Conservation (phyloP, 2,113 vertebrate species). For the Cyanoderma ruficeps region DNA sequence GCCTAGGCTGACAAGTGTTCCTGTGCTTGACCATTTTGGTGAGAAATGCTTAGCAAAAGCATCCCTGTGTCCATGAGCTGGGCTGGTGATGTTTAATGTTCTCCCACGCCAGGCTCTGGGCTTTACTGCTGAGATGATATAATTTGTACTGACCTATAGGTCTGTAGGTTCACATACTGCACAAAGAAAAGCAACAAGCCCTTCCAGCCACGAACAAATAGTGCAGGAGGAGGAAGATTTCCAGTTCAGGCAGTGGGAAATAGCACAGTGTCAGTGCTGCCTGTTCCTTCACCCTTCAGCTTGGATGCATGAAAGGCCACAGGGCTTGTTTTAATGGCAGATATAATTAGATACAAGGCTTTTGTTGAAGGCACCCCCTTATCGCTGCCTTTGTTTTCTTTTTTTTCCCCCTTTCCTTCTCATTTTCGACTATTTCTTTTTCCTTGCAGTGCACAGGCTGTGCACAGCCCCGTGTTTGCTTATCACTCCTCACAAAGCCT, state of each 20-base stretch:
- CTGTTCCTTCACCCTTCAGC: not conserved
- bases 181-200: not conserved
- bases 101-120: not conserved
- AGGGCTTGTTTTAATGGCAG: not conserved
- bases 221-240: not conserved
- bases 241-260: not conserved
- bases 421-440: not conserved
- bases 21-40: not conserved
- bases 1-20: not conserved
- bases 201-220: not conserved
- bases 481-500: not conserved
- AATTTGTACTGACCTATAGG: not conserved
- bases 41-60: not conserved
- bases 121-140: not conserved
- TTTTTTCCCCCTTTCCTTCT: not conserved
- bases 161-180: not conserved
- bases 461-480: not conserved
- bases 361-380: not conserved
- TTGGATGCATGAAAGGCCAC: not conserved
- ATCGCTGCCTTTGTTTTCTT: not conserved
- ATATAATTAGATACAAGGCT: slow-evolving; percentile 1
- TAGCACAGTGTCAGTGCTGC: not conserved
- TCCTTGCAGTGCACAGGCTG: not conserved
- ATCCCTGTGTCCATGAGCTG: not conserved
- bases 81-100: not conserved